Conservation (phyloP, 2,113 vertebrate species). For the Rhinoderma darwinii region DNA sequence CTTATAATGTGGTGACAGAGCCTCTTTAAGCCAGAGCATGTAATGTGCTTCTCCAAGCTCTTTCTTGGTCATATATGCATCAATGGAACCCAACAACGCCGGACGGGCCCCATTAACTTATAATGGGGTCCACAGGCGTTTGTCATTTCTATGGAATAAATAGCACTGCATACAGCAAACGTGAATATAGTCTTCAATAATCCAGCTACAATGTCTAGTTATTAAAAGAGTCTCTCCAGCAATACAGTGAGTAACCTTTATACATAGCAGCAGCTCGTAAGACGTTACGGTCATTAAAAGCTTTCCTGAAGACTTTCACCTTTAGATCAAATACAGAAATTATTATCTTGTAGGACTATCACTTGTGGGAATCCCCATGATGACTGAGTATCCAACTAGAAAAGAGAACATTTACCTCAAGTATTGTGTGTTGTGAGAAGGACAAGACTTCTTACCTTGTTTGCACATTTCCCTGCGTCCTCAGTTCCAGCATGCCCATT, state of each 20-base stretch:
- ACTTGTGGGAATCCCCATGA: neutral
- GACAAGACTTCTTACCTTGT: constrained; percentile 28
- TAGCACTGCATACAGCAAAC: no score
- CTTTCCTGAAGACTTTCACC: neutral
- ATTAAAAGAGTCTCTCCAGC: neutral
- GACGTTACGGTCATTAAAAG: neutral
- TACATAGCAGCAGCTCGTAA: neutral
- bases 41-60: no score
- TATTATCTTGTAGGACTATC: neutral
- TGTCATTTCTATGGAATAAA: no score
- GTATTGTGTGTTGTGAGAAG: neutral
- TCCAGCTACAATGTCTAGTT: neutral
- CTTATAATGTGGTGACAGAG: no score
- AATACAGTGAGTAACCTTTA: neutral
- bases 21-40: no score
- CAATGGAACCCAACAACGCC: no score
- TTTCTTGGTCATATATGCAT: no score
- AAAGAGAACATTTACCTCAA: neutral
- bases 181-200: no score
- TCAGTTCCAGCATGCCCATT: constrained; percentile 35
- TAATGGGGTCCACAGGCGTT: no score
- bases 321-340: neutral
- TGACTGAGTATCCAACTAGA: neutral
- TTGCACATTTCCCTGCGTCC: neutral
- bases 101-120: no score